Evolutionary conservation across 2,888 invertebrate genomes (phyloP), one percentile per base, ranked within the genome.

Genomic region (Phyto melanocephala): DNA sequence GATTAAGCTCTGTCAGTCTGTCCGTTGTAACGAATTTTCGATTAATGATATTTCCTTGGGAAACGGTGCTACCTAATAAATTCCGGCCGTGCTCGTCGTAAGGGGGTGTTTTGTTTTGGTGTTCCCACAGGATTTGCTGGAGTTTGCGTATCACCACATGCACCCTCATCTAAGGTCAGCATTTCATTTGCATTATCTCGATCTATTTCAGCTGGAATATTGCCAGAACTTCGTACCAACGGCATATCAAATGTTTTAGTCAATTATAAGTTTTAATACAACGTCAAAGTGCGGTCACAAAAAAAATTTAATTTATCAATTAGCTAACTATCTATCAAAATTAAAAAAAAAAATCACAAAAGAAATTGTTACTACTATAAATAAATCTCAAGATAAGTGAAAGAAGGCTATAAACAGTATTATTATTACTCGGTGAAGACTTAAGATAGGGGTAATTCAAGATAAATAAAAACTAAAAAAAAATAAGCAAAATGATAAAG

Each of bases 401-500:
- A 28, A 28, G 3, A n/a, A n/a, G n/a, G n/a, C n/a, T 6, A 45
- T 45, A n/a, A n/a, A n/a, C 5, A 15, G 6, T 15, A 62, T 42
- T 11, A 8, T 22, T 24, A 62, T 40, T 62, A 62, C 60, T 62
- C 60, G n/a, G 42, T 62, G 60, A 62, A 62, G 24, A 22, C 0
- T 42, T 22, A 24, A 11, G 20, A 22, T 24, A 62, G 24, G 40
- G 22, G 58, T 60, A 37, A n/a, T 40, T n/a, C 10, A 60, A 1
- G 24, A 22, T n/a, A 20, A 37, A 60, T 13, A 22, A 60, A 60
- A 20, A 13, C n/a, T 20, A 58, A 33, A 17, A 5, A 58, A 13
- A 10, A 20, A 58, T 45, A 45, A 15, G 15, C 35, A 10, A 35
- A 35, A 10, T 35, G 8, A 35, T n/a, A 40, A 40, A 10, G 40